A percentile compares a stretch with the other conserved stretches of the same genome.
Conservation (phyloP, 2,113 vertebrate genomes). For the human region DNA sequence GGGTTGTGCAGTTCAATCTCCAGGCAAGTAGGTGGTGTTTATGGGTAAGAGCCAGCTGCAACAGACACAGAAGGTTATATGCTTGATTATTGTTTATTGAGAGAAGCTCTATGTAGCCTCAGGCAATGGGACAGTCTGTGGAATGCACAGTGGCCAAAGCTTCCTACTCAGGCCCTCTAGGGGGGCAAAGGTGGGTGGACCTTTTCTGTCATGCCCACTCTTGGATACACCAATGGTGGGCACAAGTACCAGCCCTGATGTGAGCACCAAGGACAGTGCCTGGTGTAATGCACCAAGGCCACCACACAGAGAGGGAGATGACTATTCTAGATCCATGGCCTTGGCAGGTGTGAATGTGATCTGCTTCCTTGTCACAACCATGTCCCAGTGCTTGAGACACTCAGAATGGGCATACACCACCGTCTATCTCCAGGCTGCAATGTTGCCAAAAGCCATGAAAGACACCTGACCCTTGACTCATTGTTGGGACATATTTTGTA, state of each 20-base stretch:
- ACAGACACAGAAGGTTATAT: not conserved
- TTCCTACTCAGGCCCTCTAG: too few species aligned
- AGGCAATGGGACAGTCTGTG: too few species aligned
- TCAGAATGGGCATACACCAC: not conserved
- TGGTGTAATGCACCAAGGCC: not conserved
- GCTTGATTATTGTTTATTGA: too few species aligned
- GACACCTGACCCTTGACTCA: too few species aligned
- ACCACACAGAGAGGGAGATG: too few species aligned
- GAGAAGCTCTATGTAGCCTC: too few species aligned
- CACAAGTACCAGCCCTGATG: not conserved
- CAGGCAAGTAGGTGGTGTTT: not conserved
- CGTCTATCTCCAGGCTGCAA: not conserved
- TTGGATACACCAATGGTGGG: not conserved
- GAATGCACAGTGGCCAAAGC: too few species aligned
- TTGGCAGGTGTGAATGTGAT: not conserved
- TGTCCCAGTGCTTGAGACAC: not conserved
- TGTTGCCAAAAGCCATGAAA: too few species aligned
- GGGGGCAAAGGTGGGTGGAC: too few species aligned
- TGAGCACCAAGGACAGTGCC: too few species aligned
- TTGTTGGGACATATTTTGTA: too few species aligned
- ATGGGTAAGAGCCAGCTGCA: not conserved
- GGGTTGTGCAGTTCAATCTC: not conserved
- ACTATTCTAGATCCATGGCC: not conserved
- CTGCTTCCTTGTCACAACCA: not conserved
- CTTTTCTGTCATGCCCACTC: too few species aligned